Percentiles rank a stretch among this genome's conserved stretches.
These are phyloP conservation scores for Periophthalmodon schlosseri DNA, from an alignment of 2,113 vertebrate genomes.

Conservation along the genomic window DNA sequence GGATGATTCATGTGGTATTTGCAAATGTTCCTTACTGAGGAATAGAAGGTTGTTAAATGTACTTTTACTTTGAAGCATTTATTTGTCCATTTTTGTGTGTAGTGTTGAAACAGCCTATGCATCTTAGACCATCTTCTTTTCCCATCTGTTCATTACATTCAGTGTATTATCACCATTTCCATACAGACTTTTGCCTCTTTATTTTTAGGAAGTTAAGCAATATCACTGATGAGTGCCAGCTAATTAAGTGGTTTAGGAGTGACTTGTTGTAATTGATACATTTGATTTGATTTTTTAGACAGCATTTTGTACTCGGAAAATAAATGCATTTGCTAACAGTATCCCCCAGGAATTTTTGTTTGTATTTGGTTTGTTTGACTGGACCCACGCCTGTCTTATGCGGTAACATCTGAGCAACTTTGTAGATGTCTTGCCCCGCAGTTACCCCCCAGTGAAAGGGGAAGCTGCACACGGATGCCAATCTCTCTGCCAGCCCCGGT, in stretches of 20 bases:
- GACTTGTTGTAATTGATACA: background rate
- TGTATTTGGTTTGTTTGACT: background rate
- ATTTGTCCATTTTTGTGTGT: background rate
- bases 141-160: background rate
- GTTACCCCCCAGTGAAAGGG: slow-evolving; percentile 10
- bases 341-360: background rate
- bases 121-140: background rate
- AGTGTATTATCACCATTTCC: background rate
- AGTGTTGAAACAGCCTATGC: background rate
- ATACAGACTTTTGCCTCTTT: background rate
- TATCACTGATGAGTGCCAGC: background rate
- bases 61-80: background rate
- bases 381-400: background rate
- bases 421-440: slow-evolving; percentile 8
- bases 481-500: slow-evolving; percentile 49
- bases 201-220: background rate
- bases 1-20: slow-evolving; percentile 4
- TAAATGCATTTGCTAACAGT: background rate
- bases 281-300: too few species aligned
- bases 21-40: background rate
- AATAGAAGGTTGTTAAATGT: background rate
- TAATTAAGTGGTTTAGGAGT: too few species aligned
- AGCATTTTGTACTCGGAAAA: too few species aligned
- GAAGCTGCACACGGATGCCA: slow-evolving; percentile 42
- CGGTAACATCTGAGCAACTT: background rate